phyloP scores from a whole-genome alignment of 2,888 invertebrate species.

The Drosophila kuntzei region DNA sequence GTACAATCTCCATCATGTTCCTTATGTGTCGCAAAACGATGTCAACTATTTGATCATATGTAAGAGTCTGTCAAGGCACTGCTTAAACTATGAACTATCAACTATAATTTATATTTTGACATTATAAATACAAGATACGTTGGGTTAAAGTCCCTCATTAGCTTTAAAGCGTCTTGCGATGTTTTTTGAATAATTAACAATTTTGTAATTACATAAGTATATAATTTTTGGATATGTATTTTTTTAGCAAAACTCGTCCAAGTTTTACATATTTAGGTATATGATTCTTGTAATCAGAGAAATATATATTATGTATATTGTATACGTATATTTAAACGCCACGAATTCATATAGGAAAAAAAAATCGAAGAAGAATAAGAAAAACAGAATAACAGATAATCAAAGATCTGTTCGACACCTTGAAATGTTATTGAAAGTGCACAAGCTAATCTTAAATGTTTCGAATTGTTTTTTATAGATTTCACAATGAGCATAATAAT shows the following conservation, averaged over 20 bases:
- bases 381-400: too few species aligned
- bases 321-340: constrained; percentile 23
- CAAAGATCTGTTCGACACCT: constrained; percentile 30
- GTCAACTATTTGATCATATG: constrained; percentile 25
- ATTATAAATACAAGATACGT: constrained; percentile 15
- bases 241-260: constrained; percentile 53
- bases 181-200: constrained; percentile 28
- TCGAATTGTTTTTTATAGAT: constrained; percentile 49
- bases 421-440: constrained; percentile 39
- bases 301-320: constrained; percentile 9
- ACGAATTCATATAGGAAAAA: constrained; percentile 22
- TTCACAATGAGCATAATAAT: constrained; percentile 36
- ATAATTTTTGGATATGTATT: constrained; percentile 51
- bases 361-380: constrained; percentile 3
- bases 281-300: constrained; percentile 48
- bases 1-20: constrained; percentile 25
- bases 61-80: constrained; percentile 33
- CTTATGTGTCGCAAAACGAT: constrained; percentile 26
- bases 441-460: constrained; percentile 37
- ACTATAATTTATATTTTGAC: constrained; percentile 13
- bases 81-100: background rate
- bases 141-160: constrained; percentile 13
- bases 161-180: constrained; percentile 23
- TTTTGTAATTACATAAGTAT: constrained; percentile 36
- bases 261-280: constrained; percentile 62